Conservation (phyloP, 2,113 vertebrate genomes). For the Alaudala cheleensis region DNA sequence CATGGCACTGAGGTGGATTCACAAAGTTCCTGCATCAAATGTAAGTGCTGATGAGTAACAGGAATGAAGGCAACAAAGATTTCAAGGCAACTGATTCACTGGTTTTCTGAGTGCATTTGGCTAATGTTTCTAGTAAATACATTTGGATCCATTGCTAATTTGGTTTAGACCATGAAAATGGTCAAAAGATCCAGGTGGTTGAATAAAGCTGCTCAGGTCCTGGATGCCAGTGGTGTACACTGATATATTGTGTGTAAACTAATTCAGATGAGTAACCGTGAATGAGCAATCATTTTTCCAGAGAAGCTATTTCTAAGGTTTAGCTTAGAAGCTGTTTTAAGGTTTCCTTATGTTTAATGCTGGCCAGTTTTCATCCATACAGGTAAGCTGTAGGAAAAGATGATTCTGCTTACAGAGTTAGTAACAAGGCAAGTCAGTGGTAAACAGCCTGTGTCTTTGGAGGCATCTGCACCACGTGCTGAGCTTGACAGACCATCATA, state of each 20-base stretch:
- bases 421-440: neutral
- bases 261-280: neutral
- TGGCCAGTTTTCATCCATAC: neutral
- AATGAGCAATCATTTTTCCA: neutral
- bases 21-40: neutral
- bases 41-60: neutral
- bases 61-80: neutral
- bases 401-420: neutral
- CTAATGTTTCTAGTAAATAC: neutral
- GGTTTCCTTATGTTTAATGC: neutral
- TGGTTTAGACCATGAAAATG: neutral
- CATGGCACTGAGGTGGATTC: rapidly evolving
- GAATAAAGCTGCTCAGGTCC: neutral
- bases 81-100: neutral
- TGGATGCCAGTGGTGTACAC: neutral
- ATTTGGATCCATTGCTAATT: rapidly evolving
- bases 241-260: neutral
- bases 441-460: neutral
- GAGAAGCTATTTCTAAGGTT: neutral
- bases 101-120: neutral
- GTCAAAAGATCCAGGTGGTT: neutral
- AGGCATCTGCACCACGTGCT: rapidly evolving
- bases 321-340: neutral
- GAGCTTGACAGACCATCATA: neutral
- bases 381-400: neutral